Base-by-base conservation (phyloP, 35 echinoderm and acorn worm genomes). In the Apostichopus japonicus region DNA sequence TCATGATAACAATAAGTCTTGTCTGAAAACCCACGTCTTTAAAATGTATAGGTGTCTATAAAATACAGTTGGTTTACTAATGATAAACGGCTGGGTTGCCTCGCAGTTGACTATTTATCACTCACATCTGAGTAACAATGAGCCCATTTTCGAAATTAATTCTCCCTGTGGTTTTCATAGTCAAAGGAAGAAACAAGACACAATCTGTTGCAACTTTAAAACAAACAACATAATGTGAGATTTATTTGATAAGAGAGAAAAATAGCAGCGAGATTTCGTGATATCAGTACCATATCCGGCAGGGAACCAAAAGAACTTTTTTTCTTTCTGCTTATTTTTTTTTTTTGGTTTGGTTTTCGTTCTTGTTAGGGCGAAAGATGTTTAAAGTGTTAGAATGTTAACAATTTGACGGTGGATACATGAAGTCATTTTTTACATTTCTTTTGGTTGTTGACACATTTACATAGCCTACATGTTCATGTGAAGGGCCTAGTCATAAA, bases 131-230 rank as follows among this genome's bases (percentile, higher is more conserved):
- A 84, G 81, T 57, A 84, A 84, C 81, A 84, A 84, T 84, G 81
- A 84, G 81, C 81, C 33, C 81, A 84, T 84, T 84, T 84, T 84
- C 81, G 54, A 84, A 84, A 84, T 84, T 84, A 84, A 84, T 84
- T 84, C 81, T 84, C 17, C 81, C 33, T 44, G 33, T 44, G 33
- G 81, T 84, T 75, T 75, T 84, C 54, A 84, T 84, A 84, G 54
- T 22, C 22, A 51, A 75, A 75, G 54, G 56, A 58, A 19, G 81
- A 84, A 84, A 84, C 57, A 84, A 84, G 81, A 57, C 81, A 84
- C 81, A 84, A 14, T 57, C 54, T 84, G 81, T 84, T 84, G 81
- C 27, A 51, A 84, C 54, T 57, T 11, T 55, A 84, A 84, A 84
- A 58, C 81, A 84, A 84, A 84, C 81, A 84, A 84, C 81, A 84